Base-by-base conservation (phyloP, 2,797 vertebrate genomes). In the Bufotes viridis region DNA sequence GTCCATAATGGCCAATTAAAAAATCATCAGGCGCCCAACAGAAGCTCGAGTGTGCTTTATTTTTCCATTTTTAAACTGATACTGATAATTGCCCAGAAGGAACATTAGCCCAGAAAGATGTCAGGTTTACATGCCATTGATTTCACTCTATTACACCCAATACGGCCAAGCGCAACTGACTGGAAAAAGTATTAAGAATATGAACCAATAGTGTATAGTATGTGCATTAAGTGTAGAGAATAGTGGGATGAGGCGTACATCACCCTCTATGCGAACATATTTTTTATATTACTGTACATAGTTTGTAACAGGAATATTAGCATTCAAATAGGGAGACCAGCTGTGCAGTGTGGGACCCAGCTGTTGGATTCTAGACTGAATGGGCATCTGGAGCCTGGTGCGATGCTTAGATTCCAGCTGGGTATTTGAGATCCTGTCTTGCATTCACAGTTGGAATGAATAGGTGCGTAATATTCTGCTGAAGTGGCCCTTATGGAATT, bases 351-450 rank as follows among this genome's bases (percentile, higher is more conserved):
- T 88, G 87, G 86, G 92, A 86, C 90, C 79, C 93, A 92, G 91
- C 90, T 94, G 90, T 92, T n/a, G 57, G 91, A 80, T 65, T 91
- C 74, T 91, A 90, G 90, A 90, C 65, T 78, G 85, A 84, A 91
- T 91, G 91, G 90, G 92, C 91, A 92, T 92, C 91, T 93, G 92
- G 90, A 90, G 87, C 89, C 89, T 92, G 88, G 90, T 90, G 93
- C 87, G 93, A 90, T 89, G 82, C 93, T 91, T 92, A 12, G 91
- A 92, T 92, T 92, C 92, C 91, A 92, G 82, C 88, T 78, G 13
- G 89, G 91, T 67, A 91, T 93, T 93, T 89, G 91, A 91, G 92
- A 92, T 93, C 89, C 78, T 92, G 91, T 92, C 91, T 90, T 91
- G 87, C 92, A 92, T 88, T 86, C 90, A 92, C 91, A 93, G 92